Evolutionary conservation across 2,888 invertebrate genomes (phyloP), one percentile per base, ranked within the genome.

Genomic region (Diarsia dahlii): DNA sequence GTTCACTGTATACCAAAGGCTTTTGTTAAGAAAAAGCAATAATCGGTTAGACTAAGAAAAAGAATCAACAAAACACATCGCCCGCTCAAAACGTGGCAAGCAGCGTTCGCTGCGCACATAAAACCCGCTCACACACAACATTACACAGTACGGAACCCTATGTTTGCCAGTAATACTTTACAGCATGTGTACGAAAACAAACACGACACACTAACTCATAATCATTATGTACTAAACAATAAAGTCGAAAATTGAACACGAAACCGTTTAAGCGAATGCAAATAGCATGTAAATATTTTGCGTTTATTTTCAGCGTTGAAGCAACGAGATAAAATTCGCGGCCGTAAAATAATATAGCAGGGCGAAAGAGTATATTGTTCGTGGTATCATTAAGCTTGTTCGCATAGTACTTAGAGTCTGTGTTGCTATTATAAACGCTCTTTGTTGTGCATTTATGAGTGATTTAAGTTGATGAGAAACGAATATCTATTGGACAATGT

Each of bases 311-410:
- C 93, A 92, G 91, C 90, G 89, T 92, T 91, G 93, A 91, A 90
- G 90, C 90, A 92, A 91, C 91, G 90, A 94, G 92, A 94, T 94
- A 93, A 94, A 93, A 94, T 93, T 94, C 91, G 91, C 91, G 89
- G 90, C 89, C 91, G 89, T 94, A 93, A 94, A 94, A 93, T 92
- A 93, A 92, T 92, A 91, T 90, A 89, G 89, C 88, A 86, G 85
- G 87, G 89, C 89, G 91, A 92, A 92, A 90, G 91, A 92, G 91
- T 90, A 92, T 92, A 93, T 92, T 92, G 91, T 91, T 90, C 88
- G 89, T 91, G 91, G 92, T 93, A 94, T 92, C 90, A 89, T 91
- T 85, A 90, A 86, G 87, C 87, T 84, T 88, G 89, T 92, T 91
- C 87, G 85, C 90, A 88, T 87, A 89, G 88, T 89, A 90, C 90